phyloP scores from a whole-genome alignment of 1,140 invertebrate species.

The Palaemon carinicauda region DNA sequence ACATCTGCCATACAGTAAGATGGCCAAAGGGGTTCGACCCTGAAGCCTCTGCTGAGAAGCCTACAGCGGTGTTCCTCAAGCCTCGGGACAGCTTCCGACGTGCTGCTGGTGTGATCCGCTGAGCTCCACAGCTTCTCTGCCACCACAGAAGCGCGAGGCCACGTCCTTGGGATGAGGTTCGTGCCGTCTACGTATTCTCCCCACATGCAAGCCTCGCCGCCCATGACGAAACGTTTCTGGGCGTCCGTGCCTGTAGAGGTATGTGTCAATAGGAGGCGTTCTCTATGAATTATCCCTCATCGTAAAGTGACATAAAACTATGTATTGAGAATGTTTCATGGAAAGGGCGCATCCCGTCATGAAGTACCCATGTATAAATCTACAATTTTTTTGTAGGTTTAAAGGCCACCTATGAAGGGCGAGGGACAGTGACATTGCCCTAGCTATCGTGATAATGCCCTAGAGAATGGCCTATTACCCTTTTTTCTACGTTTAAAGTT shows the following conservation, averaged over 20 bases:
- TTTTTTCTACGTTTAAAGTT: too few species aligned
- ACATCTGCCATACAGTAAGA: conserved; percentile 45
- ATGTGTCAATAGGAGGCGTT: too few species aligned
- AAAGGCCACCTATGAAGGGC: too few species aligned
- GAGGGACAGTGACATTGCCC: too few species aligned
- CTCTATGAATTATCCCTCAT: too few species aligned
- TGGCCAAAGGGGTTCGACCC: conserved; percentile 71
- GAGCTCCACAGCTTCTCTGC: conserved; percentile 86
- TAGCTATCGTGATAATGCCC: too few species aligned
- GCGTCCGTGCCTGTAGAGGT: conserved; percentile 34
- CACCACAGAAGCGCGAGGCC: conserved; percentile 81
- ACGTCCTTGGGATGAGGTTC: conserved; percentile 72
- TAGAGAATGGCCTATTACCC: too few species aligned
- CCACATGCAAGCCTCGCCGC: conserved; percentile 94
- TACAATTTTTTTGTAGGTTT: too few species aligned
- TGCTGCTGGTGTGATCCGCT: conserved; percentile 67
- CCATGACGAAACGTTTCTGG: conserved; percentile 68
- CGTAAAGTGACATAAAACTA: too few species aligned
- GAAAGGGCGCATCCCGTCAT: too few species aligned
- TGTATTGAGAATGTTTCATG: too few species aligned
- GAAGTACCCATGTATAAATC: too few species aligned
- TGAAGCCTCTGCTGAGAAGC: conserved; percentile 77
- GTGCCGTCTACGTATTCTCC: conserved; percentile 81
- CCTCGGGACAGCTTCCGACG: conserved; percentile 67
- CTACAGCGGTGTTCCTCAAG: conserved; percentile 86